Evolutionary conservation across 2,797 vertebrate species (phyloP), one percentile per base, ranked within the genome.

Genomic region (Poecilia wingei): DNA sequence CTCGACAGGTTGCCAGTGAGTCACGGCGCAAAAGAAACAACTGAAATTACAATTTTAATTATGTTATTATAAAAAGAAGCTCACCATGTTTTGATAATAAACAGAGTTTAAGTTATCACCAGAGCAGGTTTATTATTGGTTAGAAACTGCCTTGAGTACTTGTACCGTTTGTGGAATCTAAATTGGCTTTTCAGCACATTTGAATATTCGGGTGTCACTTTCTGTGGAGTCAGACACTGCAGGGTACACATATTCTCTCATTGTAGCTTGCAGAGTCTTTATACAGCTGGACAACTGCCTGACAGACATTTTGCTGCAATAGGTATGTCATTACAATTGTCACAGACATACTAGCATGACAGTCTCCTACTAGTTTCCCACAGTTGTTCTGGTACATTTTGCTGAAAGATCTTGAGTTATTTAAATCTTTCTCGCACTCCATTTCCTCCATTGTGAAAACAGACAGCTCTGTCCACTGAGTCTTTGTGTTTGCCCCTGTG

Each of bases 401-500:
- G 49, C 49, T 72, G 45, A 78, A 79, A 55, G 7, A 46, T 68
- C 3, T 4, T 36, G 39, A 55, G 55, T 61, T 10, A 20, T 76
- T 66, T 78, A 41, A 33, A 55, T 70, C 59, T 22, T 53, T 71
- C 57, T 61, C 39, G n/a, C 36, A 1, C 31, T 82, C 28, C 8
- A 25, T 71, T 64, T 53, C 25, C 68, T 75, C 45, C 39, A 36
- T 4, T 45, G 75, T 81, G 45, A 43, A 76, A 69, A 69, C 68
- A 25, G 20, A 75, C 43, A 0, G 22, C 28, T 16, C 53, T 4
- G 68, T 79, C 74, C 45, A 74, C 71, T 81, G 69, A n/a, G 43
- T 55, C 31, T 70, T 71, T 20, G 33, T 81, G 71, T 81, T 83
- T 78, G 33, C 70, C 71, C 80, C 77, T 66, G 74, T 83, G 75